These are phyloP conservation scores for Catharus fuscescens DNA, from an alignment of 2,113 vertebrate species.

Conservation along the genomic window DNA sequence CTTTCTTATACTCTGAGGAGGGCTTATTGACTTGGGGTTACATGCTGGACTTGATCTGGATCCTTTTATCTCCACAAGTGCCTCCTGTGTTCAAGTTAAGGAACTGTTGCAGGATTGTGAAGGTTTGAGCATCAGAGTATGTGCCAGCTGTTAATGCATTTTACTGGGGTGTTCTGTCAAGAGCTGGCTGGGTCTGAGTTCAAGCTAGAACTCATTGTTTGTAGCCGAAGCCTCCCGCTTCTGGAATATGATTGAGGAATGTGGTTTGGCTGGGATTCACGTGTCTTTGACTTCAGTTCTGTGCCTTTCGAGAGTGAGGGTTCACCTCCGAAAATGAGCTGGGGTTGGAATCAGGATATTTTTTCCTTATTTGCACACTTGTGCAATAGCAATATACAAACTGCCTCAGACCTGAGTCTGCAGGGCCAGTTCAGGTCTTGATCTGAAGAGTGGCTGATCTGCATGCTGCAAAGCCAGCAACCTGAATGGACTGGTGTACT, in stretches of 20 bases:
- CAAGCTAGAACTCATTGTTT: not conserved
- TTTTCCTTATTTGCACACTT: not conserved
- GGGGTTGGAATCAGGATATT: not conserved
- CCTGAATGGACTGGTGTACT: rapidly evolving
- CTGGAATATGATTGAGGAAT: not conserved
- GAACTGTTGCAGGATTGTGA: not conserved
- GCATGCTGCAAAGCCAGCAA: not conserved
- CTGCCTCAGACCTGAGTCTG: not conserved
- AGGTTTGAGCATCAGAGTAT: not conserved
- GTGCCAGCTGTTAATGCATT: not conserved
- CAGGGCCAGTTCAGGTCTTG: not conserved
- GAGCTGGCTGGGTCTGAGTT: not conserved
- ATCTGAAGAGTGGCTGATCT: not conserved
- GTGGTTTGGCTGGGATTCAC: not conserved
- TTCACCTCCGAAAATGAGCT: not conserved
- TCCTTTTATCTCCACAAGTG: not conserved
- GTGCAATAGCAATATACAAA: not conserved
- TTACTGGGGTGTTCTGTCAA: not conserved
- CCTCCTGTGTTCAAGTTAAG: not conserved
- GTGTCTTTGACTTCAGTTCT: not conserved
- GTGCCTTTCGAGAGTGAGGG: not conserved
- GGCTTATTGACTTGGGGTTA: not conserved
- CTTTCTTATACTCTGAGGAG: not conserved
- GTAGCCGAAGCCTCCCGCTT: not conserved
- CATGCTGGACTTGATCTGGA: not conserved